These are phyloP conservation scores for Tiphia femorata DNA, from an alignment of 2,888 invertebrate species.

Conservation along the genomic window DNA sequence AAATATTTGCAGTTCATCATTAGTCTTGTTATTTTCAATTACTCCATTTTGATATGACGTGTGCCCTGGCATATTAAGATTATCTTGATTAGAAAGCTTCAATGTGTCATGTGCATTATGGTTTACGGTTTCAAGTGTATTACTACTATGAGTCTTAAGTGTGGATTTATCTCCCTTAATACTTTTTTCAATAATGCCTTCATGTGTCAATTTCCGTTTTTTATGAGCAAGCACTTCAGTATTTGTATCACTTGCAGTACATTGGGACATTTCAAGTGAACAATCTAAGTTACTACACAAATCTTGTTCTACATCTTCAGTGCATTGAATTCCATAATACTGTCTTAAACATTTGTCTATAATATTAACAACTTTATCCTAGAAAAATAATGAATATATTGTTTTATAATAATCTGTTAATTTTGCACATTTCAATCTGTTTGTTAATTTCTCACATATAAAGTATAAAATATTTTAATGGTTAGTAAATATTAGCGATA, in stretches of 20 bases:
- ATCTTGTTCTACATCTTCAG: slow-evolving; percentile 19
- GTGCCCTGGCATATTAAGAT: neutral
- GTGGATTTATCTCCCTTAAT: neutral
- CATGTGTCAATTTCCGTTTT: slow-evolving; percentile 41
- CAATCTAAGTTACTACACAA: slow-evolving; percentile 20
- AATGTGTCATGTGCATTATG: neutral
- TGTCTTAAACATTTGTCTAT: slow-evolving; percentile 48
- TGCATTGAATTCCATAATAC: slow-evolving; percentile 53
- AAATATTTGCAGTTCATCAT: neutral
- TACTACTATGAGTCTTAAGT: neutral
- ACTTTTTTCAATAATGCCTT: slow-evolving; percentile 7
- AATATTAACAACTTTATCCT: slow-evolving; percentile 47
- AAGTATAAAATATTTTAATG: neutral
- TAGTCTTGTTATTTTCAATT: neutral
- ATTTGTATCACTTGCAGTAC: slow-evolving; percentile 6
- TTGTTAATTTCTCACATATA: neutral
- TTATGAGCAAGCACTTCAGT: slow-evolving; percentile 43
- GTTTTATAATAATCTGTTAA: neutral
- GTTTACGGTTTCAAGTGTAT: neutral
- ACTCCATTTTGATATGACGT: neutral
- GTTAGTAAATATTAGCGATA: neutral
- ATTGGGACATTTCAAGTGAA: slow-evolving; percentile 22
- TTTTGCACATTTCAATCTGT: slow-evolving; percentile 4
- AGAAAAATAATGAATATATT: slow-evolving; percentile 16
- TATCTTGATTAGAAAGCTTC: too few species aligned